These are phyloP conservation scores for Schizaphis graminum DNA, from an alignment of 2,888 invertebrate genomes.

Conservation along the genomic window DNA sequence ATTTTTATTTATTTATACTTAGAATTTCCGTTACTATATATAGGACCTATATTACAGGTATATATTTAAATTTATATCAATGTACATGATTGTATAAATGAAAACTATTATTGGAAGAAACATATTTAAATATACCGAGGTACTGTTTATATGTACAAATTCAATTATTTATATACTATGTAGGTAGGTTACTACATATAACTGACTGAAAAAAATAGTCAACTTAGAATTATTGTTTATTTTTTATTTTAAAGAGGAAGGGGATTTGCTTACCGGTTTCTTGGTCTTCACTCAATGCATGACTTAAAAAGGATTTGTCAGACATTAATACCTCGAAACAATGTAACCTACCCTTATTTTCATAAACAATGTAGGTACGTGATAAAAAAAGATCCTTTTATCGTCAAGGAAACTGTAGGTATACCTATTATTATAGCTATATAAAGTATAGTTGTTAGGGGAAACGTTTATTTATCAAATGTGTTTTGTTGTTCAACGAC, in stretches of 20 bases:
- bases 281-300: not conserved
- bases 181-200: not conserved
- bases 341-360: slow-evolving; percentile 40
- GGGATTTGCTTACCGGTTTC: slow-evolving; percentile 2
- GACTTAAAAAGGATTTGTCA: slow-evolving; percentile 37
- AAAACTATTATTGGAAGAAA: not conserved
- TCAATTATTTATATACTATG: not conserved
- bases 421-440: not conserved
- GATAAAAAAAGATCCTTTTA: slow-evolving; percentile 17
- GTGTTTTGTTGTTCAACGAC: slow-evolving; percentile 39
- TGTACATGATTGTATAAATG: not conserved
- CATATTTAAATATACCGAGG: not conserved
- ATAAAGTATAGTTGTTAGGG: not conserved
- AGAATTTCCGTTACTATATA: not conserved
- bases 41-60: not conserved
- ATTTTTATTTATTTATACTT: not conserved
- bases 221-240: not conserved
- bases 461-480: not conserved
- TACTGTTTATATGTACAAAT: not conserved
- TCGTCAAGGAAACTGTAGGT: slow-evolving; percentile 6
- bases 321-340: slow-evolving; percentile 57
- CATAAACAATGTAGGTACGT: slow-evolving; percentile 34
- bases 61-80: not conserved
- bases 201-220: not conserved
- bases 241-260: not conserved